Evolutionary conservation across 1,140 invertebrate genomes (phyloP).

Genomic region (Diorhabda elongata): DNA sequence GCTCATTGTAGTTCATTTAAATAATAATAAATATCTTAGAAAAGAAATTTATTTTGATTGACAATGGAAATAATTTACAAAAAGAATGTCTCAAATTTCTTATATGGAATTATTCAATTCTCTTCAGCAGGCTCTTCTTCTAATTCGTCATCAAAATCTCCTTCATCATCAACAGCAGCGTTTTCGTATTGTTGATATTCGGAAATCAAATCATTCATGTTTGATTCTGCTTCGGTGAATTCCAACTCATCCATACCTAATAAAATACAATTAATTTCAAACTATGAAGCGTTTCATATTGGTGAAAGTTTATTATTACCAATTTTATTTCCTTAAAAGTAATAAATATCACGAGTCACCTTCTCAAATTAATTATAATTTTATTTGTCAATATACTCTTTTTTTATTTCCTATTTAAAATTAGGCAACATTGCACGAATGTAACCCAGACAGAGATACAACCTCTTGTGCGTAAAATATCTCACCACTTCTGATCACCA

Average conservation of each 20-base stretch:
- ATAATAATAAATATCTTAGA: neutral
- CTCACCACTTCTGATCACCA: too few relatives aligned
- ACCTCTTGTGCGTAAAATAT: too few relatives aligned
- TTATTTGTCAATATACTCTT: neutral
- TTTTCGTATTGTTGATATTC: constrained; percentile 81
- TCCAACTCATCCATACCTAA: constrained; percentile 71
- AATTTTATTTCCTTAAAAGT: neutral
- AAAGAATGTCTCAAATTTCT: neutral
- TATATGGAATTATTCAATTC: neutral
- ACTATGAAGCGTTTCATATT: neutral
- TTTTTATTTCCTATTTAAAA: neutral
- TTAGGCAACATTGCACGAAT: too few relatives aligned
- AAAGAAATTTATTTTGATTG: neutral
- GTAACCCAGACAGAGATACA: too few relatives aligned
- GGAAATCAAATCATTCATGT: constrained; percentile 77
- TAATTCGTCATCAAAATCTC: constrained; percentile 17
- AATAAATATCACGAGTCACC: neutral
- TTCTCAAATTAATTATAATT: neutral
- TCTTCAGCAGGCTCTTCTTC: constrained; percentile 51
- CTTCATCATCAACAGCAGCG: constrained; percentile 46
- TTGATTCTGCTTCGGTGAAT: constrained; percentile 70
- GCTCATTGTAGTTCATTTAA: neutral
- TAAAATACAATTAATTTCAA: neutral
- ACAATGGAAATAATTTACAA: neutral
- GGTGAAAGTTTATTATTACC: neutral